A percentile compares a stretch with the other conserved stretches of the same genome.
These are phyloP conservation scores for Spodoptera litura DNA, from an alignment of 1,140 invertebrate genomes.

Conservation along the genomic window DNA sequence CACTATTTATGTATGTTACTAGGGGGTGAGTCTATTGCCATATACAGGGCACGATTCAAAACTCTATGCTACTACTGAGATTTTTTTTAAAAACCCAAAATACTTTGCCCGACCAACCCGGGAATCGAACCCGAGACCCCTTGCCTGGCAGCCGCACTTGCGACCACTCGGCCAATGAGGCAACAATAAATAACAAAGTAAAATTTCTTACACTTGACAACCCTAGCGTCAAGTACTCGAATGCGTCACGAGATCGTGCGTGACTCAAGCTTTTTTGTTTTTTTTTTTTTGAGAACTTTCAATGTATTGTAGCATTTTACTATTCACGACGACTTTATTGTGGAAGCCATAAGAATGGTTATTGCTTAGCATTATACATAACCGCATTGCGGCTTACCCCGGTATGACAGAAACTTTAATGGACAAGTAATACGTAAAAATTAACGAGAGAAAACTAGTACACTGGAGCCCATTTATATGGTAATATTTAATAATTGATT, in stretches of 20 bases:
- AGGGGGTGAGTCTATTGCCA: too few relatives aligned
- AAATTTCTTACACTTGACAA: constrained; percentile 5
- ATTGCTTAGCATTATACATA: constrained; percentile 52
- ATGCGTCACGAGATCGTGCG: constrained; percentile 66
- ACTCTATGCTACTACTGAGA: too few relatives aligned
- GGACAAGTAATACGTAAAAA: constrained; percentile 55
- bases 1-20: too few relatives aligned
- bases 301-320: constrained; percentile 50
- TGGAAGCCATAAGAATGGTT: constrained; percentile 56
- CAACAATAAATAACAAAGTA: background rate
- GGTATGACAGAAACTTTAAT: constrained; percentile 69
- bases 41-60: too few relatives aligned
- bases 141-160: too few relatives aligned
- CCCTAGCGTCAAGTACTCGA: constrained; percentile 33
- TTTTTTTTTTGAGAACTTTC: constrained; percentile 64
- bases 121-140: too few relatives aligned
- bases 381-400: constrained; percentile 66
- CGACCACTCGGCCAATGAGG: too few relatives aligned
- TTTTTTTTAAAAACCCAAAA: too few relatives aligned
- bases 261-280: constrained; percentile 70
- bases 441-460: constrained; percentile 40
- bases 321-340: constrained; percentile 59
- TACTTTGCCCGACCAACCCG: too few relatives aligned
- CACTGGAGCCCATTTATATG: constrained; percentile 37
- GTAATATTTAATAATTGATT: constrained; percentile 45